Evolutionary conservation across 2,888 invertebrate species (phyloP).

Genomic region (Heliconius sara): DNA sequence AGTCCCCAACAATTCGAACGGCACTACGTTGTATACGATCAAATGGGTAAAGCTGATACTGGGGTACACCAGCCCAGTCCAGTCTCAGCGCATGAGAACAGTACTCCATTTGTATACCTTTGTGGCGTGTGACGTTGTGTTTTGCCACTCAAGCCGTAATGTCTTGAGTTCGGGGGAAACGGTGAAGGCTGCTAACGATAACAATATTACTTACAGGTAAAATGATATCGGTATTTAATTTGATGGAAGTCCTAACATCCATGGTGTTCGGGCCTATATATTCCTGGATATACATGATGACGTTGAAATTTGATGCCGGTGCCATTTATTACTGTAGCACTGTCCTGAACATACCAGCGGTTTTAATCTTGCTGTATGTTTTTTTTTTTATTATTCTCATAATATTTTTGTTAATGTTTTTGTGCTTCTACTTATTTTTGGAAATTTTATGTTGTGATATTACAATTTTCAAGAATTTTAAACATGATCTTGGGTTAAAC

Average conservation of each 20-base stretch:
- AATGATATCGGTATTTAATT: constrained; percentile 88
- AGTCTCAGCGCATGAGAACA: too few relatives aligned
- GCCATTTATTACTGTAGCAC: constrained; percentile 87
- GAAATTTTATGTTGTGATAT: background rate
- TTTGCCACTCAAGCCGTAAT: too few relatives aligned
- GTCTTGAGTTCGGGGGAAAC: too few relatives aligned
- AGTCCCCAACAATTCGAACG: too few relatives aligned
- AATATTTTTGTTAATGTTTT: background rate
- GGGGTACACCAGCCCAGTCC: too few relatives aligned
- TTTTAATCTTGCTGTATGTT: constrained; percentile 84
- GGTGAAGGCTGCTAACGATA: background rate
- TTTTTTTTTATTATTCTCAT: constrained; percentile 34
- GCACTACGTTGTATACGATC: too few relatives aligned
- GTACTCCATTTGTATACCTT: too few relatives aligned
- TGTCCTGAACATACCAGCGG: constrained; percentile 85
- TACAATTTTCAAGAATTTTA: background rate
- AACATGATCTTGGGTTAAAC: too few relatives aligned
- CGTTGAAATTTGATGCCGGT: constrained; percentile 86
- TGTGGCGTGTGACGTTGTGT: too few relatives aligned
- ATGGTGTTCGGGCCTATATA: constrained; percentile 89
- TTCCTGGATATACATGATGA: constrained; percentile 87
- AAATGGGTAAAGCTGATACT: too few relatives aligned
- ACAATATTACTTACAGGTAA: constrained; percentile 79
- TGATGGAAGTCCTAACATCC: constrained; percentile 88
- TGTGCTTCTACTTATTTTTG: background rate